Conservation (phyloP, 2,888 invertebrate species). For the Fragum whitleyi region DNA sequence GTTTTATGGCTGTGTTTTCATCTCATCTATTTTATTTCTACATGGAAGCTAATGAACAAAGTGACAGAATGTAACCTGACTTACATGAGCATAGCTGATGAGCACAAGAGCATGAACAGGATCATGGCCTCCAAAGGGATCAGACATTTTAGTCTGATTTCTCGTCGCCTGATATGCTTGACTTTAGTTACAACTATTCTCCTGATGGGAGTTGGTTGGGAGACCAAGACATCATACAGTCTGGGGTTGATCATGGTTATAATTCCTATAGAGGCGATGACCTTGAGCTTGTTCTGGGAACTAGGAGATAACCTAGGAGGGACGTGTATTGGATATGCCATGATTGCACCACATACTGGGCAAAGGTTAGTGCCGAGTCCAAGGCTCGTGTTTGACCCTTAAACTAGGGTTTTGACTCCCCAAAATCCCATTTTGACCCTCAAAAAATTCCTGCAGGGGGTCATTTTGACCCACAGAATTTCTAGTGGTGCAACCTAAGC, state of each 20-base stretch:
- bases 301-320: constrained; percentile 84
- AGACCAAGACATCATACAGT: constrained; percentile 80
- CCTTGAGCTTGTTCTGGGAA: constrained; percentile 82
- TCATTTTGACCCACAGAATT: too few species aligned
- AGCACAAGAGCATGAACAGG: constrained; percentile 75
- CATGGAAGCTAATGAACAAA: constrained; percentile 82
- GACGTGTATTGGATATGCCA: constrained; percentile 84
- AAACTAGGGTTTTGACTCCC: too few species aligned
- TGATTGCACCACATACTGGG: constrained; percentile 83
- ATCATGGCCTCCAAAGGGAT: constrained; percentile 84
- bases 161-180: constrained; percentile 80
- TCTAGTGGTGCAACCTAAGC: too few species aligned
- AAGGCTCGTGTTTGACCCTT: too few species aligned
- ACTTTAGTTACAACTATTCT: constrained; percentile 79
- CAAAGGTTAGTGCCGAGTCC: constrained; percentile 78
- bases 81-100: constrained; percentile 69
- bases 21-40: constrained; percentile 79
- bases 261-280: constrained; percentile 80
- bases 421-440: too few species aligned
- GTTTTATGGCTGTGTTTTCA: constrained; percentile 83
- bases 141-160: constrained; percentile 84
- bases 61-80: constrained; percentile 80
- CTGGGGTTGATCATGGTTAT: constrained; percentile 78
- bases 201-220: constrained; percentile 81
- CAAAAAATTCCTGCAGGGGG: too few species aligned